A percentile compares a stretch with the other conserved stretches of the same genome.
Conservation (phyloP, 2,113 vertebrate species). For the Callithrix jacchus region DNA sequence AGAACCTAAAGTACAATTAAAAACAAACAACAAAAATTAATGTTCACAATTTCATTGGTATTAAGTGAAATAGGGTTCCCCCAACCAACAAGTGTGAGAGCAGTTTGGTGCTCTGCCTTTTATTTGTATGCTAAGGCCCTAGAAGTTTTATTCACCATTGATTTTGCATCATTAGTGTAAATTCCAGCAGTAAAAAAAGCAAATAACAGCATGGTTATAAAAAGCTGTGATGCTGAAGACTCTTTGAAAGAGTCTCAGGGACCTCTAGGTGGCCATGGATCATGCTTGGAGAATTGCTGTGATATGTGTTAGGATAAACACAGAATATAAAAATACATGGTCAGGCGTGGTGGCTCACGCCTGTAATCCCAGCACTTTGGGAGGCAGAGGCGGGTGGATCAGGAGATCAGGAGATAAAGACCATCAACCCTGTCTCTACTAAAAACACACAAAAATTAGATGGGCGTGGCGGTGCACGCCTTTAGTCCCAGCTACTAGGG, state of each 20-base stretch:
- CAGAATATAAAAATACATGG: not conserved
- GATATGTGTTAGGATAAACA: not conserved
- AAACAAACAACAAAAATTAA: not conserved
- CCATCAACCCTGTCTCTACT: no score
- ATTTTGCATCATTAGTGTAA: not conserved
- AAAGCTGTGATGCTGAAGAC: not conserved
- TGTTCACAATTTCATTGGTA: not conserved
- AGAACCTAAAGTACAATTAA: no score
- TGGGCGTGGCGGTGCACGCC: no score
- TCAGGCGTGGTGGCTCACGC: no score
- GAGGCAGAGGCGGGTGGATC: no score
- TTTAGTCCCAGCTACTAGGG: no score
- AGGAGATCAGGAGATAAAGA: no score
- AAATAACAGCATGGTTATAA: not conserved
- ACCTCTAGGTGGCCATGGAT: not conserved
- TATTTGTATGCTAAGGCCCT: not conserved
- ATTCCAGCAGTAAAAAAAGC: not conserved
- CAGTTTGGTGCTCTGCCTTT: not conserved
- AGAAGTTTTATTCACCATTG: not conserved
- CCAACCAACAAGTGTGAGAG: not conserved
- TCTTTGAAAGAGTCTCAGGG: not conserved
- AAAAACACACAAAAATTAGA: no score
- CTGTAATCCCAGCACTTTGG: no score
- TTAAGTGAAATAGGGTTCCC: not conserved
- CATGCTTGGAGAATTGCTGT: not conserved